phyloP scores from a whole-genome alignment of 2,888 invertebrate genomes.

The Mythimna vitellina region DNA sequence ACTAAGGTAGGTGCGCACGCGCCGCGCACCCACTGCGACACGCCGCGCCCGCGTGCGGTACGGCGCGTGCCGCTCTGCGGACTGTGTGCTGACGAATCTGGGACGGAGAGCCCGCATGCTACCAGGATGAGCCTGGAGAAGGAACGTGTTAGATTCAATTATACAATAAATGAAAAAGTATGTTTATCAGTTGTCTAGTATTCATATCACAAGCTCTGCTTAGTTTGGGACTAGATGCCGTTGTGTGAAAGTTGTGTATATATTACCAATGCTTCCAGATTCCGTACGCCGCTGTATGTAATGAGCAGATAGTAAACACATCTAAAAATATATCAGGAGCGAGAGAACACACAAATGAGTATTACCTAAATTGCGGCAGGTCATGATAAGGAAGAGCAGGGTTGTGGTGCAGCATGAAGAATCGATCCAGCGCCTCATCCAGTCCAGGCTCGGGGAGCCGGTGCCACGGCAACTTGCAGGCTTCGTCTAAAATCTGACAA shows the following conservation, averaged over 20 bases:
- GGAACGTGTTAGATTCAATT: background rate
- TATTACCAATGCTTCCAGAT: no score
- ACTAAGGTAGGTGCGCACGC: slow-evolving; percentile 69
- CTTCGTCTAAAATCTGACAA: slow-evolving; percentile 75
- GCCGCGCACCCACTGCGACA: slow-evolving; percentile 76
- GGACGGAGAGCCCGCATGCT: slow-evolving; percentile 68
- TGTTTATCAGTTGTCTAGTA: no score
- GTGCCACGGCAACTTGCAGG: slow-evolving; percentile 80
- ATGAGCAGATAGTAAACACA: no score
- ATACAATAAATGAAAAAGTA: no score
- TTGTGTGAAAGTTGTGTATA: no score
- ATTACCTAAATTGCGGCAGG: slow-evolving; percentile 79
- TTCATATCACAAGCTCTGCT: no score
- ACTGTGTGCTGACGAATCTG: background rate
- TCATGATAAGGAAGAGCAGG: slow-evolving; percentile 78
- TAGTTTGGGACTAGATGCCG: no score
- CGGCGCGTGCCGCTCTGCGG: slow-evolving; percentile 10
- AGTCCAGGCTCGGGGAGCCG: slow-evolving; percentile 76
- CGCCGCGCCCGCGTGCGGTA: slow-evolving; percentile 67
- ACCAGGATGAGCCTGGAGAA: slow-evolving; percentile 72
- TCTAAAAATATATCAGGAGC: no score
- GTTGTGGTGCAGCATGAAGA: slow-evolving; percentile 77
- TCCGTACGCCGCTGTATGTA: no score
- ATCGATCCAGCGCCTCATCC: slow-evolving; percentile 78
- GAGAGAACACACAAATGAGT: background rate